Evolutionary conservation across 2,113 vertebrate genomes (phyloP), one percentile per base, ranked within the genome.

Genomic region (Grammomys surdaster): DNA sequence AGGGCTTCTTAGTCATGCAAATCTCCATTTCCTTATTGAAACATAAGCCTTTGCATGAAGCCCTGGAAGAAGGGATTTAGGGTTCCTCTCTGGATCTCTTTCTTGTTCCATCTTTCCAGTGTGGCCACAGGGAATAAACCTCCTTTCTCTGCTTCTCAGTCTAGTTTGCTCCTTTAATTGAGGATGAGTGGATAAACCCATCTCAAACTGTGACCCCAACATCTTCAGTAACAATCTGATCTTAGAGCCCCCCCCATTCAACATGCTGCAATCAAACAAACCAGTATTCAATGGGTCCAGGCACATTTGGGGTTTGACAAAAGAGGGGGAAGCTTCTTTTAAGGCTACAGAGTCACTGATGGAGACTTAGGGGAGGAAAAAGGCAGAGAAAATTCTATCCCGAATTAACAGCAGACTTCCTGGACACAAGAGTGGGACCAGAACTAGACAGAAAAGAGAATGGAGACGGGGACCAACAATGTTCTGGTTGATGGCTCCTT

Each of bases 331-430:
- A 51, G 60, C 76, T 69, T 94, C 43, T 58, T 73, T 58, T 46
- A 84, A 93, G 58, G 69, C 14, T 93, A 88, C 72, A 92, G 24
- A 70, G 60, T 93, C 54, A 73, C 40, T 69, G 46, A 36, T 31
- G 16, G 46, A 91, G 31, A 85, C 43, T 76, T 85, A 33, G 7
- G 51, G 28, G 40, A 69, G 7, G 16, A 2, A 89, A 88, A 36
- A 43, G 63, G 54, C n/a, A 87, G 48, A 88, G 46, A 43, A 63
- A 89, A 92, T 78, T 82, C 86, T 65, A 65, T 65, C 63, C 63
- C 63, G 22, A 96, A 65, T 76, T 78, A 88, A 75, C 40, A 88
- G 17, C 7, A 84, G 33, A 87, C 75, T 43, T 56, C 26, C 10
- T 84, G 76, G 63, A 43, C 51, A 31, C 7, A 10, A 56, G n/a